phyloP scores from a whole-genome alignment of 2,888 invertebrate species.

The Cynaeus angustus region DNA sequence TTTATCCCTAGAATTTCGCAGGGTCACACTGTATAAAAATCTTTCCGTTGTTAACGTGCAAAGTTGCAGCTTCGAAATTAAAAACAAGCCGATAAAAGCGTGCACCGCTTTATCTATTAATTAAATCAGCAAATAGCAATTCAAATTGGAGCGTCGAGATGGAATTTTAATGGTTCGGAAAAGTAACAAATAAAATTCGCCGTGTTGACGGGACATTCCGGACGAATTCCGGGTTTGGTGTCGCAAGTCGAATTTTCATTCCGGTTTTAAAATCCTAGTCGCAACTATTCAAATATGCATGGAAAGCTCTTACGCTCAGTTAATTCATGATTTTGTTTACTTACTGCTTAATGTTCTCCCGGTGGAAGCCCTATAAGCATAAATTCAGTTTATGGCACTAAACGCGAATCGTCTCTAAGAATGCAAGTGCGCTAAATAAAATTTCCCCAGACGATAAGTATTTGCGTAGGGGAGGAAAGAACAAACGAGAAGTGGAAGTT shows the following conservation, averaged over 20 bases:
- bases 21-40: background rate
- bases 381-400: constrained; percentile 45
- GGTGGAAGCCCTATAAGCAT: constrained; percentile 39
- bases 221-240: constrained; percentile 4
- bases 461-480: constrained; percentile 16
- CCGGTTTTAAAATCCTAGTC: constrained; percentile 21
- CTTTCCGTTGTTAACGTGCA: constrained; percentile 1
- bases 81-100: constrained; percentile 33
- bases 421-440: constrained; percentile 42
- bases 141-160: constrained; percentile 32
- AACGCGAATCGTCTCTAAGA: constrained; percentile 41
- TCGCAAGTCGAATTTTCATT: constrained; percentile 6
- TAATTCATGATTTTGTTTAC: constrained; percentile 44
- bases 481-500: too few species aligned
- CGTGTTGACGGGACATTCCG: background rate
- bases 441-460: constrained; percentile 34
- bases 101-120: constrained; percentile 44
- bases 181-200: constrained; percentile 21
- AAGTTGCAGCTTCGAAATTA: constrained; percentile 19
- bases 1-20: constrained; percentile 33
- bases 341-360: constrained; percentile 41
- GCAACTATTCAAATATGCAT: constrained; percentile 27
- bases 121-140: constrained; percentile 45
- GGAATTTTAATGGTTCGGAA: constrained; percentile 28
- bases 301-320: constrained; percentile 36